Conservation (phyloP, 1,140 invertebrate genomes). For the Heliothis subflexa region DNA sequence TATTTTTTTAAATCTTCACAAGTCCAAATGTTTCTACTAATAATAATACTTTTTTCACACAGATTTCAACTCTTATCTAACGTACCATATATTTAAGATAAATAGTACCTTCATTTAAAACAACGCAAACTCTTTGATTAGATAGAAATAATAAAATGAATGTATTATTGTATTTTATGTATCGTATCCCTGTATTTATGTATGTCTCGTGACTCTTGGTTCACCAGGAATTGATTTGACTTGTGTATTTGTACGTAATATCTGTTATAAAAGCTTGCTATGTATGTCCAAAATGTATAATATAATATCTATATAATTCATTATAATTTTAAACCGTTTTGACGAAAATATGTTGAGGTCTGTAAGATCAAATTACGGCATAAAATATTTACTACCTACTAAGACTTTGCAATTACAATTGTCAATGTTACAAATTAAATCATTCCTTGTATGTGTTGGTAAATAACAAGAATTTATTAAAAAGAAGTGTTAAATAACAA, state of each 20-base stretch:
- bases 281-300: not conserved
- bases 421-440: slow-evolving; percentile 5
- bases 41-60: not conserved
- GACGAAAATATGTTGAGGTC: not conserved
- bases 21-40: slow-evolving; percentile 24
- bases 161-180: slow-evolving; percentile 32
- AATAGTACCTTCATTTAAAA: not conserved
- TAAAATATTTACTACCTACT: not conserved
- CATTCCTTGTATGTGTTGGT: slow-evolving; percentile 26
- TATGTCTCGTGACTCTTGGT: not conserved
- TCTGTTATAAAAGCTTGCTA: slow-evolving; percentile 21
- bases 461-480: slow-evolving; percentile 4
- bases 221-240: not conserved
- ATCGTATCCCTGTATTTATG: slow-evolving; percentile 32
- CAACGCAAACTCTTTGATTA: slow-evolving; percentile 32
- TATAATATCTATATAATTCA: too few species aligned
- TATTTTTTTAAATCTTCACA: not conserved
- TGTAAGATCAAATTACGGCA: not conserved
- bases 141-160: slow-evolving; percentile 32
- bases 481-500: not conserved
- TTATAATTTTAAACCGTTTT: too few species aligned
- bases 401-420: not conserved
- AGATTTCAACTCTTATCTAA: not conserved
- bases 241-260: slow-evolving; percentile 24
- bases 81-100: not conserved